phyloP scores from a whole-genome alignment of 2,888 invertebrate genomes.

The Agelastica alni region DNA sequence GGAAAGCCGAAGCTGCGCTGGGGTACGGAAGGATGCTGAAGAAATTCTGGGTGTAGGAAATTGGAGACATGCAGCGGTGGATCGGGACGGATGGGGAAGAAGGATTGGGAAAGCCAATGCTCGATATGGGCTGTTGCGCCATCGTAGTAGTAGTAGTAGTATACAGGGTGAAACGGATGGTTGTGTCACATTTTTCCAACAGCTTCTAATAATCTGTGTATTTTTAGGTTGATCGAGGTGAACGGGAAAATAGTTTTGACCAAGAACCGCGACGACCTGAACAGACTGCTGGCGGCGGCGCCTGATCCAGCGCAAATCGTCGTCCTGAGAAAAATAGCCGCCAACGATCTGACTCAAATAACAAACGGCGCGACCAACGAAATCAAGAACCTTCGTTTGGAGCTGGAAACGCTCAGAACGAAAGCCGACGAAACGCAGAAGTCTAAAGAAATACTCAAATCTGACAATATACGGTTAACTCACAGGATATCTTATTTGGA shows the following conservation, averaged over 20 bases:
- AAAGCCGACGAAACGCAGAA: slow-evolving; percentile 68
- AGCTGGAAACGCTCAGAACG: slow-evolving; percentile 63
- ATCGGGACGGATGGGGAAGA: no score
- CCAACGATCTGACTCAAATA: slow-evolving; percentile 47
- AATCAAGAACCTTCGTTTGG: slow-evolving; percentile 61
- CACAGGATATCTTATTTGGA: slow-evolving; percentile 89
- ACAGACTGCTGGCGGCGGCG: slow-evolving; percentile 66
- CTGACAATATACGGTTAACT: slow-evolving; percentile 82
- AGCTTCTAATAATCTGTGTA: not conserved
- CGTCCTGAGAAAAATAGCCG: slow-evolving; percentile 58
- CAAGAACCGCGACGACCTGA: slow-evolving; percentile 72
- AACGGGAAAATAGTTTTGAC: slow-evolving; percentile 77
- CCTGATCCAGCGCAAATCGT: slow-evolving; percentile 69
- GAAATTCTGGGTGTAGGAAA: no score
- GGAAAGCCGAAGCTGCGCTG: no score
- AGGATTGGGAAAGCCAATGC: no score
- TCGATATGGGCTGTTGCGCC: no score
- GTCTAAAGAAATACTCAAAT: slow-evolving; percentile 67
- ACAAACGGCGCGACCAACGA: slow-evolving; percentile 53
- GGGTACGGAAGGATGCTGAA: no score
- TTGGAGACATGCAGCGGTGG: no score
- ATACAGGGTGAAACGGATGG: no score
- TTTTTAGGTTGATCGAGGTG: slow-evolving; percentile 74
- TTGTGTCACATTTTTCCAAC: not conserved
- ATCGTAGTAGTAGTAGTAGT: no score